phyloP scores from a whole-genome alignment of 1,140 invertebrate genomes.

The Drosophila tropicalis region DNA sequence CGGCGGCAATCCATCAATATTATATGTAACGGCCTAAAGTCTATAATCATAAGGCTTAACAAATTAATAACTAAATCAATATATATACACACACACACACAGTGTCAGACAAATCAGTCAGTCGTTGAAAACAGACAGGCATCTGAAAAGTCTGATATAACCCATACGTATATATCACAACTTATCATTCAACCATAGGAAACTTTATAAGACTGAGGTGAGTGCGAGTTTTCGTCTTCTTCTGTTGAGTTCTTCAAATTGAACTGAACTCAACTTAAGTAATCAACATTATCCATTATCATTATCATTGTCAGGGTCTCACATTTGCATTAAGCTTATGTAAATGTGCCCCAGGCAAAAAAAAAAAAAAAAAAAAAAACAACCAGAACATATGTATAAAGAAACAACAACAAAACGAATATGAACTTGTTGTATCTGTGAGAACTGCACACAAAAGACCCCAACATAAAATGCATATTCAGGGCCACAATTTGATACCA shows the following conservation, averaged over 20 bases:
- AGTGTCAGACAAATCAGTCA: background rate
- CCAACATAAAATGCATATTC: constrained; percentile 53
- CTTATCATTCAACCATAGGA: constrained; percentile 68
- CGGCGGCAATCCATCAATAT: constrained; percentile 70
- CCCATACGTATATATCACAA: constrained; percentile 37
- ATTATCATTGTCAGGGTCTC: constrained; percentile 27
- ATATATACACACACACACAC: constrained; percentile 28
- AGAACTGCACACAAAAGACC: constrained; percentile 64
- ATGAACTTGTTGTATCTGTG: constrained; percentile 51
- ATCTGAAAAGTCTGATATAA: constrained; percentile 17
- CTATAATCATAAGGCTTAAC: constrained; percentile 57
- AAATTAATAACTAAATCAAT: constrained; percentile 67
- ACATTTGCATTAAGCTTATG: constrained; percentile 67
- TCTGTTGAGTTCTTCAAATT: constrained; percentile 14
- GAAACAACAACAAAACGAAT: constrained; percentile 8
- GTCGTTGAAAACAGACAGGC: constrained; percentile 17
- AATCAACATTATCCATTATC: constrained; percentile 27
- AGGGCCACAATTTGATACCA: constrained; percentile 41
- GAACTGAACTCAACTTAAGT: constrained; percentile 18
- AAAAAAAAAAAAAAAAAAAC: constrained; percentile 1
- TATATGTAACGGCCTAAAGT: background rate
- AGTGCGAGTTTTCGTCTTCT: constrained; percentile 34
- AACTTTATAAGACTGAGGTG: constrained; percentile 83
- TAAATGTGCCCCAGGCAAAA: constrained; percentile 48
- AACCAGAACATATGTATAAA: too few relatives aligned